Evolutionary conservation across 2,797 vertebrate species (phyloP).

Genomic region (Rhincodon typus): DNA sequence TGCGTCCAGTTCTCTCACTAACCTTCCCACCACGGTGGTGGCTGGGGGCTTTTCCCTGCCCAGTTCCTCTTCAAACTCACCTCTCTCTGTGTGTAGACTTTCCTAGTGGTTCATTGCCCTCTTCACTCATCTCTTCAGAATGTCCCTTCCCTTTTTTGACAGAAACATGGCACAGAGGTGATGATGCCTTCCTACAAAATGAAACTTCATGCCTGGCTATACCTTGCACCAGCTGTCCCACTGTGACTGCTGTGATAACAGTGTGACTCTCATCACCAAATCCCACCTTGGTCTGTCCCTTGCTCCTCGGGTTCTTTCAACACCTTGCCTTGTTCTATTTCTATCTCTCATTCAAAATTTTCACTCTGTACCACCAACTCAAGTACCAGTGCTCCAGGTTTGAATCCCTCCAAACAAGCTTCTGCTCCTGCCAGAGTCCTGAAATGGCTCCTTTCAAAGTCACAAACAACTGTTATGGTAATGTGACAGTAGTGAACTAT

Average conservation of each 20-base stretch:
- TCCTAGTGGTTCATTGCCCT: not conserved
- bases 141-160: not conserved
- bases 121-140: not conserved
- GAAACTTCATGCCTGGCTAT: not conserved
- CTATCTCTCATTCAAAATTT: not conserved
- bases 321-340: not conserved
- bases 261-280: not conserved
- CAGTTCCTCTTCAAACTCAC: not conserved
- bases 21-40: not conserved
- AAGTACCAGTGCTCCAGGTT: not conserved
- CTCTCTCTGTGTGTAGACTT: not conserved
- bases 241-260: no score
- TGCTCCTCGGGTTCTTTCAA: not conserved
- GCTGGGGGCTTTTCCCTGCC: not conserved
- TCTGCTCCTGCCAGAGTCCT: not conserved
- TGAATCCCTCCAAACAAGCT: not conserved
- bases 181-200: not conserved
- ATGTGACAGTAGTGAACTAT: no score
- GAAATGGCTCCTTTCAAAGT: not conserved
- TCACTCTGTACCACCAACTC: not conserved
- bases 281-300: not conserved
- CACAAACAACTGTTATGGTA: not conserved
- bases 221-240: not conserved
- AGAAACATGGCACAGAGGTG: not conserved
- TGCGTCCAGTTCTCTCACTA: not conserved